Evolutionary conservation across 2,888 invertebrate genomes (phyloP), one percentile per base, ranked within the genome.

Genomic region (Acanthopleura granulata): DNA sequence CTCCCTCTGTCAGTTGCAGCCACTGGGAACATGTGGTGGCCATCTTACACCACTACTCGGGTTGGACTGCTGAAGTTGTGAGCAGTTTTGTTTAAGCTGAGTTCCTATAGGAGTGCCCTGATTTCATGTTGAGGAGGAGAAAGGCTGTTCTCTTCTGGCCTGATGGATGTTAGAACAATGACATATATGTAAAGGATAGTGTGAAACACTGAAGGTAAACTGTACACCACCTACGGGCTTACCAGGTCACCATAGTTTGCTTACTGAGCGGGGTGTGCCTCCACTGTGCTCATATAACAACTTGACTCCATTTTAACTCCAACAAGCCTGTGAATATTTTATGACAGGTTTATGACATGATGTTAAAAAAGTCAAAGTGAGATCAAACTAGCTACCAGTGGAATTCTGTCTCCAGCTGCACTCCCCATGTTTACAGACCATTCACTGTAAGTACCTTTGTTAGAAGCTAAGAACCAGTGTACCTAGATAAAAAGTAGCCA

Each of bases 111-210:
- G 57, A 57, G 57, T 57, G 57, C 12, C 57, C 57, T 57, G 57
- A 18, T 57, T 57, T 57, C 57, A 57, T 4, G 22, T 57, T 57
- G 18, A 57, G 57, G n/a, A n/a, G 22, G 57, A 22, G n/a, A 57
- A 57, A 57, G 57, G 3, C 12, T 57, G 57, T 22, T 57, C 57
- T 22, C 18, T n/a, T 22, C 12, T 22, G 18, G 57, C 57, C 57
- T 57, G 57, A 57, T 57, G 57, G 57, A 57, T 57, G 57, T 22
- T 57, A 57, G 57, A 57, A 57, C 57, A 57, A 57, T 57, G 57
- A 57, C 57, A 57, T 57, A 57, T 18, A 57, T 57, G 22, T 57
- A 57, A 18, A 12, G 22, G 57, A 57, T 57, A 57, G 57, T 57
- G 57, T n/a, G 57, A 22, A 57, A 57, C 57, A 57, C 57, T 4